Evolutionary conservation across 2,797 vertebrate species (phyloP).

Genomic region (Acanthurus leucopareius): DNA sequence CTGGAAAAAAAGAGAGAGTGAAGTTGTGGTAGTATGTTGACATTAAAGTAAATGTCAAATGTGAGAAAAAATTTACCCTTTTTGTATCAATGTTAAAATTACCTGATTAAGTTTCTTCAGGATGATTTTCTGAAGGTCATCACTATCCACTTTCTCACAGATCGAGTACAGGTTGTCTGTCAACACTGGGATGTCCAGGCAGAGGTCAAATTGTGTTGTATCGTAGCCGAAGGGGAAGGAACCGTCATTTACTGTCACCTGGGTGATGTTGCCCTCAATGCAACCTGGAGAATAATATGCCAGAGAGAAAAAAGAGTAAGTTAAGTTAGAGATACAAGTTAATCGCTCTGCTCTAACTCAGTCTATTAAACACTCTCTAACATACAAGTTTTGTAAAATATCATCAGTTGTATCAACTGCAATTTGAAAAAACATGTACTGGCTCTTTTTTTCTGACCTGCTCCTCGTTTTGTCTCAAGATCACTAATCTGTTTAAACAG

Average conservation of each 20-base stretch:
- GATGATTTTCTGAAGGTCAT: slow-evolving; percentile 63
- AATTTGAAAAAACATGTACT: background rate
- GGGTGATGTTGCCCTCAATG: slow-evolving; percentile 73
- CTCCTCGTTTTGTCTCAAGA: slow-evolving; percentile 30
- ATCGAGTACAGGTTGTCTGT: slow-evolving; percentile 72
- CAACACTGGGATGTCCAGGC: slow-evolving; percentile 67
- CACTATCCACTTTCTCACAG: slow-evolving; percentile 74
- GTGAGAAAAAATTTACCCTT: background rate
- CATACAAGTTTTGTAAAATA: background rate
- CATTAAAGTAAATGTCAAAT: background rate
- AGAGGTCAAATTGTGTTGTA: slow-evolving; percentile 70
- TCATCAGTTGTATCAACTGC: background rate
- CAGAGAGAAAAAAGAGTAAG: slow-evolving; percentile 1
- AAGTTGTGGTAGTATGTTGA: background rate
- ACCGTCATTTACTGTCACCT: slow-evolving; percentile 50
- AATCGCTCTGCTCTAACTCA: background rate
- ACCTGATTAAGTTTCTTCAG: slow-evolving; percentile 81
- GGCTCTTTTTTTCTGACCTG: slow-evolving; percentile 56
- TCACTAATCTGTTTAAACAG: slow-evolving; percentile 58
- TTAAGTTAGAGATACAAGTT: background rate
- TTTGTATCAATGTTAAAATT: background rate
- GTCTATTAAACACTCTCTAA: background rate
- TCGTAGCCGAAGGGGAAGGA: slow-evolving; percentile 81
- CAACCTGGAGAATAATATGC: slow-evolving; percentile 61
- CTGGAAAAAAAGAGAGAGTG: slow-evolving; percentile 45